Evolutionary conservation across 2,888 invertebrate genomes (phyloP).

Genomic region (Acrobasis consociella): DNA sequence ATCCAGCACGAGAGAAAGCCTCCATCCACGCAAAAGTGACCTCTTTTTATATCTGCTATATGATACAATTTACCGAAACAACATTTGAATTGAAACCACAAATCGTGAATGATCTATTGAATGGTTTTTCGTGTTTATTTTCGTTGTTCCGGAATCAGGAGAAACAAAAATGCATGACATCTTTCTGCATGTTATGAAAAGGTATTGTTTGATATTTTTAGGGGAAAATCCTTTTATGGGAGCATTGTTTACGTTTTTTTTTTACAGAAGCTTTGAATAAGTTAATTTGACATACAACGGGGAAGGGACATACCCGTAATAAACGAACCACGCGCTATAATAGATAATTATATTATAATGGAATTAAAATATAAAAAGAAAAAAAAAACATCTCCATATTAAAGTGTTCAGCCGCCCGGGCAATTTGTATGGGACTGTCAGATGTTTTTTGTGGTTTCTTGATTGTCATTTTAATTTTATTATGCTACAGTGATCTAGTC

Average conservation of each 20-base stretch:
- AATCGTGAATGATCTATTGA: slow-evolving; percentile 1
- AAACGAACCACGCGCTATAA: too few relatives aligned
- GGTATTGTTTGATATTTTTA: background rate
- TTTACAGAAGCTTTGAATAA: too few relatives aligned
- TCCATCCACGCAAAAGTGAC: background rate
- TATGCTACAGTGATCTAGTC: too few relatives aligned
- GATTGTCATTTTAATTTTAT: too few relatives aligned
- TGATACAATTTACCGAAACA: background rate
- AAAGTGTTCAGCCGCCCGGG: too few relatives aligned
- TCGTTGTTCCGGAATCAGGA: background rate
- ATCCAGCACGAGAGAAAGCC: background rate
- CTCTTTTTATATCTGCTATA: background rate
- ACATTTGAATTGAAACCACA: background rate
- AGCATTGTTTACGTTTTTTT: background rate
- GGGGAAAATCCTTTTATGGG: background rate
- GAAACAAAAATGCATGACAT: background rate
- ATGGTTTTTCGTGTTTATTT: background rate
- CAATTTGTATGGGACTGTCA: too few relatives aligned
- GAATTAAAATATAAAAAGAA: too few relatives aligned
- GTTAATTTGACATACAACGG: too few relatives aligned
- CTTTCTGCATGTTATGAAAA: slow-evolving; percentile 1
- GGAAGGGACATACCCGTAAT: too few relatives aligned
- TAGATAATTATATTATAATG: too few relatives aligned
- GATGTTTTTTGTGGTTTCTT: too few relatives aligned
- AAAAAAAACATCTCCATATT: too few relatives aligned